Evolutionary conservation across 2,113 vertebrate species (phyloP).

Genomic region (Felis catus): DNA sequence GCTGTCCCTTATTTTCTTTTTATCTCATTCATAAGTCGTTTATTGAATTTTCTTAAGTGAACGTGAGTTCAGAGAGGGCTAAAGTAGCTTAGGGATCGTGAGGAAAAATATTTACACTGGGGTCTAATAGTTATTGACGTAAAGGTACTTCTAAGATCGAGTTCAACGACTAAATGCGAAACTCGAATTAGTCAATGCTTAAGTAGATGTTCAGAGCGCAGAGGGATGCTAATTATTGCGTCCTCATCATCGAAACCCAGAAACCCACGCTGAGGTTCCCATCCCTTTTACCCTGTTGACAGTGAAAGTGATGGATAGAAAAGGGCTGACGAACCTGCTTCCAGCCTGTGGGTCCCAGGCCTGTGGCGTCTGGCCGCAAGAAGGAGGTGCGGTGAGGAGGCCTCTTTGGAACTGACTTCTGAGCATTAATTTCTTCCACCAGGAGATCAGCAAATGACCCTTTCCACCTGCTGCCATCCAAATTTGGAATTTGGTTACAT

Average conservation of each 20-base stretch:
- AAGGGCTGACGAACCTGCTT: background rate
- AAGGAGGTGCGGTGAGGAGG: background rate
- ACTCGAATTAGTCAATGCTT: background rate
- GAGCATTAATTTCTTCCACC: constrained; percentile 38
- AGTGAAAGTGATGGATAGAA: background rate
- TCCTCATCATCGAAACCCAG: background rate
- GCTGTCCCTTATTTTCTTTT: background rate
- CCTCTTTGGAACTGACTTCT: constrained; percentile 43
- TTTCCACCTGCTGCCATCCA: constrained; percentile 47
- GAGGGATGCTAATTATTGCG: background rate
- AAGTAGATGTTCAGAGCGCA: background rate
- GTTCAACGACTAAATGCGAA: background rate
- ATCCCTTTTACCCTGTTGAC: background rate
- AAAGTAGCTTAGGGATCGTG: background rate
- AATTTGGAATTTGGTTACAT: constrained; percentile 64
- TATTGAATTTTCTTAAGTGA: background rate
- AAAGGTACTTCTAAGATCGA: background rate
- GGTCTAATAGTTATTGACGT: background rate
- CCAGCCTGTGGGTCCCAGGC: background rate
- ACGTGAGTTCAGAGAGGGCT: background rate
- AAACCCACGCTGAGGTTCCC: background rate
- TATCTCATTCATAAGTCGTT: background rate
- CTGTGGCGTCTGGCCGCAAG: background rate
- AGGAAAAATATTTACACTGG: background rate
- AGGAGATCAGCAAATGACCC: constrained; percentile 49